Evolutionary conservation across 2,797 vertebrate species (phyloP), one percentile per base, ranked within the genome.

Genomic region (Cossypha niveicapilla): DNA sequence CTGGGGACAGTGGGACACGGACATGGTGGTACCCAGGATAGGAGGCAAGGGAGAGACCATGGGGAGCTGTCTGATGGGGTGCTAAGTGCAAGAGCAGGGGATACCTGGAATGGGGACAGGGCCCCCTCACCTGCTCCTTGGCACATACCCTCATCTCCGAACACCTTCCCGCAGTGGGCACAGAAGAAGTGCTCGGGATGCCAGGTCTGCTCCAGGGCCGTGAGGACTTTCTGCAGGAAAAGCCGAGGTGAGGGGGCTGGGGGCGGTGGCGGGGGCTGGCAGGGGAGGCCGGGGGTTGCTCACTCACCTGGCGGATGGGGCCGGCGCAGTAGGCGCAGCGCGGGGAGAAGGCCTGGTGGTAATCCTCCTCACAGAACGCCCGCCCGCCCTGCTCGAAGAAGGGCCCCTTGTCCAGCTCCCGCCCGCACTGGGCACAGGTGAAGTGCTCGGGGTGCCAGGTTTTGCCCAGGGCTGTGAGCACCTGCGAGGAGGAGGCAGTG

Each of bases 181-280:
- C 99, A 99, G 98, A 99, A 99, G 97, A 99, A 99, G 95, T 99
- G 99, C 79, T 99, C 98, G 0, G 99, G 99, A 85, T 99, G 99
- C 99, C 99, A 99, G 34, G 98, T 98, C 93, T 98, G 97, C 96
- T 99, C 97, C 98, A 99, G 97, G 9, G 99, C 99, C 2, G 98
- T 98, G 96, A 99, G 94, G 93, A 99, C 98, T 95, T 98, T 99
- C 99, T 99, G 97, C 60, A 74, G 94, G 68, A 78, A 91, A 51
- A 89, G n/a, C 42, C 0, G 0, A 35, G 65, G 53, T 84, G 66
- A 92, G 54, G 13, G 0, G 4, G 50, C 13, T 44, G 44, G 44
- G 35, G 35, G 35, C 1, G 6, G 16, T 27, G 21, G 14, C 5
- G 34, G 34, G 34, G 34, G 14, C 6, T 1, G 13, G 27, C 0